Base-by-base conservation (phyloP, 2,888 invertebrate species). In the Calephelis perditalis region DNA sequence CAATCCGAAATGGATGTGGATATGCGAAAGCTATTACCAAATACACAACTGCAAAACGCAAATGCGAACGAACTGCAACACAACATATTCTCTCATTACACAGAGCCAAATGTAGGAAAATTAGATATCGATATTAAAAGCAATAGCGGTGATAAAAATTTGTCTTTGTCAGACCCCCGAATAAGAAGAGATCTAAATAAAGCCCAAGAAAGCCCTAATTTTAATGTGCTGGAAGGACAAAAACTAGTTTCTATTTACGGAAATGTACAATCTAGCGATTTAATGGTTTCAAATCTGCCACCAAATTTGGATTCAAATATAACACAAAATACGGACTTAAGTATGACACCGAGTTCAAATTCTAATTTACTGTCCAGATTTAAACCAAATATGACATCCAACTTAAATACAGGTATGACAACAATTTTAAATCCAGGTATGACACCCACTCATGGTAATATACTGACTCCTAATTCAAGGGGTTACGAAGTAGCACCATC, bases 1-100 rank as follows among this genome's bases (percentile, higher is more conserved):
- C 68, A 62, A 62, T 68, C 76, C 12, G 79, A 74, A 67, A 43
- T 64, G 43, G 89, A 90, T 68, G 65, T 86, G 49, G 89, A 90
- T 68, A 87, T 90, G 86, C 81, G 89, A 71, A 74, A 70, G 52
- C 63, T 79, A 60, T 61, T 70, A 43, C 70, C 78, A 45, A 47
- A 47, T 47, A 47, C 8, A 12, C 47, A 15, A 15, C 8, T 7
- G 15, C 47, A 47, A 47, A 47, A 15, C 8, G 12, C 7, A 15
- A 47, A 47, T 11, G 47, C 12, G 12, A 47, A n/a, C 4, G 8
- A 6, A 40, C 1, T 40, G 8, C 40, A 40, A 40, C 40, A 40
- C 6, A 40, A 40, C 40, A 40, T 6, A 6, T 40, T 8, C 40
- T 40, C 40, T 40, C 40, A 40, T 5, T 40, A 8, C 40, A 40